Conservation (phyloP, 2,797 vertebrate species). For the Pseudocheirus occidentalis region DNA sequence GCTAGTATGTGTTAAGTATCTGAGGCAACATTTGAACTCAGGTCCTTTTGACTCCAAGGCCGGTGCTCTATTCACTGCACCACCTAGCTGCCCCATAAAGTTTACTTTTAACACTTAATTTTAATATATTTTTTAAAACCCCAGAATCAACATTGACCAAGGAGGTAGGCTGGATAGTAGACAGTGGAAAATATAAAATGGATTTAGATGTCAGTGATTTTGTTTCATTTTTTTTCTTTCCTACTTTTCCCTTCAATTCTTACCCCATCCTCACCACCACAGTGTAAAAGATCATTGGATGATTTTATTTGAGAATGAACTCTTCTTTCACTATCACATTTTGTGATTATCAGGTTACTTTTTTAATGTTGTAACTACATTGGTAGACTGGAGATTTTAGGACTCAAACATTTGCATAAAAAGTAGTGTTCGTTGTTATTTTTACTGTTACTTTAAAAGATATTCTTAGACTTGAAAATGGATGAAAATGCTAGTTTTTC, state of each 20-base stretch:
- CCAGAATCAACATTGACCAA: neutral
- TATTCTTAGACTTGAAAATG: neutral
- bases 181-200: neutral
- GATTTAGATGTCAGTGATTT: neutral
- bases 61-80: no score
- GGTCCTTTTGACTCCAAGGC: no score
- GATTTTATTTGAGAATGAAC: neutral
- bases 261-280: neutral
- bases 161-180: neutral
- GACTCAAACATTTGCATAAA: neutral
- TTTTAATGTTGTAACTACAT: neutral
- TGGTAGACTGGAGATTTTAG: neutral
- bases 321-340: neutral
- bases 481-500: neutral
- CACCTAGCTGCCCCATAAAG: no score
- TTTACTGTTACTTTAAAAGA: neutral
- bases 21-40: no score
- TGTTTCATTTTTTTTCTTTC: neutral
- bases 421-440: neutral
- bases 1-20: no score
- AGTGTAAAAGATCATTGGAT: neutral
- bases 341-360: neutral
- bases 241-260: neutral
- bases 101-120: no score
- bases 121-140: neutral